Base-by-base conservation (phyloP, 2,113 vertebrate genomes). In the Parotia lawesii region DNA sequence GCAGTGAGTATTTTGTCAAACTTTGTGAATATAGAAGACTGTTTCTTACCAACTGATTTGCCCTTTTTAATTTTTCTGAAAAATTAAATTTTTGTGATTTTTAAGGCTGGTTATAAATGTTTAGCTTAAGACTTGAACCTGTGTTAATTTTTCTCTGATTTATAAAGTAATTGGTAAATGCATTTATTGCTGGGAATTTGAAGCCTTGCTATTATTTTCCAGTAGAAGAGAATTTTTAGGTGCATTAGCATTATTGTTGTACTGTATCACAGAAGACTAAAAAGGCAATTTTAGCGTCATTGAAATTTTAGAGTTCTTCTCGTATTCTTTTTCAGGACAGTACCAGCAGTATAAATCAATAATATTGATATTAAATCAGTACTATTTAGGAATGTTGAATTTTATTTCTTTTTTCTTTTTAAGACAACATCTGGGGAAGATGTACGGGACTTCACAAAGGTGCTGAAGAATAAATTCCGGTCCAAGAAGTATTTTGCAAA, bases 401-500 rank as follows among this genome's bases (percentile, higher is more conserved):
- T 90, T 87, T 51, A 65, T 73, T 79, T 91, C 38, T 86, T 87
- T 89, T 76, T 70, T 82, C 33, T 90, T 75, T 82, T 22, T 69
- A 64, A 99, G 99, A 99, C 99, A 25, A 99, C 99, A 31, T 99
- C 99, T 28, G 99, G 99, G 8, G 99, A 99, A 96, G 99, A 99
- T 89, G 99, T 99, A 73, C 98, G 99, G 13, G 99, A 99, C 96
- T 99, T 99, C 97, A 99, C 99, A 2, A 99, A 99, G 97, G 99
- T 99, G 92, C 97, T 99, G 96, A 99, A 99, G 97, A 99, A 99
- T 96, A 99, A 99, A 93, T 99, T 99, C 96, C 97, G 99, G 65
- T 99, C 99, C 2, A 99, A 99, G 97, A 99, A 99, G 93, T 99
- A 99, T 97, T 99, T 99, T 44, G 98, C 99, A 91, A 99, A 99